A percentile compares a stretch with the other conserved stretches of the same genome.
phyloP scores from a whole-genome alignment of 2,888 invertebrate genomes.

The Helicoverpa assulta region DNA sequence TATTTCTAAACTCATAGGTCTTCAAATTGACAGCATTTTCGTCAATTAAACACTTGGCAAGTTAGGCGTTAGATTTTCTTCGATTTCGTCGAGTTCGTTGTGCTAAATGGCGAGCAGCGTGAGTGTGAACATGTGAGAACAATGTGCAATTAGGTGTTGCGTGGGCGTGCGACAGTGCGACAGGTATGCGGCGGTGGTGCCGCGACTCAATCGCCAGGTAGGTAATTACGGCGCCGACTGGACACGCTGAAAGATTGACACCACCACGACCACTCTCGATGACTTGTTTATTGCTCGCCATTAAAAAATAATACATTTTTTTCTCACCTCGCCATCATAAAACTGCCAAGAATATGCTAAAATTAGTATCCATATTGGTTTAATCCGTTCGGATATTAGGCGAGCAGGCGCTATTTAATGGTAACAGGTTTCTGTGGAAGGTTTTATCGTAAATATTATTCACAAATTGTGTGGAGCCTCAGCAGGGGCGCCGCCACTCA shows the following conservation, averaged over 20 bases:
- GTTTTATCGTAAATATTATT: constrained; percentile 88
- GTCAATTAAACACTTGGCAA: constrained; percentile 60
- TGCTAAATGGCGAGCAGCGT: constrained; percentile 68
- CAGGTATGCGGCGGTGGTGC: constrained; percentile 67
- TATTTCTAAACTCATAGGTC: neutral
- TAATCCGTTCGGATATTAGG: constrained; percentile 76
- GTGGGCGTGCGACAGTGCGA: constrained; percentile 70
- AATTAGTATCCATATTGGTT: constrained; percentile 77
- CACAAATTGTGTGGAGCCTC: constrained; percentile 85
- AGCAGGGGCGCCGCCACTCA: constrained; percentile 84
- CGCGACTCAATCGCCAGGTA: constrained; percentile 72
- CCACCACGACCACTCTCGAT: constrained; percentile 71
- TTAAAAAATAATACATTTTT: constrained; percentile 72
- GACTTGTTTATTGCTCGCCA: constrained; percentile 83
- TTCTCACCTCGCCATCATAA: constrained; percentile 72
- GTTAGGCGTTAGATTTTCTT: constrained; percentile 33
- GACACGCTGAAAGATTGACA: constrained; percentile 85
- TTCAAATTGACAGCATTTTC: constrained; percentile 38
- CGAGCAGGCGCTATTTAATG: constrained; percentile 77
- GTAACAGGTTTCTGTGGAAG: constrained; percentile 81
- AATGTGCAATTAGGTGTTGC: constrained; percentile 77
- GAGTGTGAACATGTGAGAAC: constrained; percentile 80
- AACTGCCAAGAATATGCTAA: constrained; percentile 72
- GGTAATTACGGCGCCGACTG: constrained; percentile 82
- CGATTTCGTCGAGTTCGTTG: constrained; percentile 67